Evolutionary conservation across 1,140 invertebrate species (phyloP).

Genomic region (Halictus rubicundus): DNA sequence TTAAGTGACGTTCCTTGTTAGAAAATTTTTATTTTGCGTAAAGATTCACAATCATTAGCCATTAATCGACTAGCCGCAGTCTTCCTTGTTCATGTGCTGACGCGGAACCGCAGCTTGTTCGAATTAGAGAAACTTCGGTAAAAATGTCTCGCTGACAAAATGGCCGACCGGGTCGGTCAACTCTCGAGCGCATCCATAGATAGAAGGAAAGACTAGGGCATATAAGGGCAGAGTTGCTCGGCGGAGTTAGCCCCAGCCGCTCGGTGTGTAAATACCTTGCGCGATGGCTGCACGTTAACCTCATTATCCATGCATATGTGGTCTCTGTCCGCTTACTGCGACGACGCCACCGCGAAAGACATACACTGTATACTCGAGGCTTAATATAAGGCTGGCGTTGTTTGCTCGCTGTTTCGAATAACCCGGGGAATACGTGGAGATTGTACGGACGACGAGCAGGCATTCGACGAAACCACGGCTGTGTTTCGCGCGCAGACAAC

Average conservation of each 20-base stretch:
- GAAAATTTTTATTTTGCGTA: too few relatives aligned
- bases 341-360: slow-evolving; percentile 20
- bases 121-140: background rate
- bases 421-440: background rate
- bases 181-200: background rate
- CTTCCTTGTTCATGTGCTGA: too few relatives aligned
- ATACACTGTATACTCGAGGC: slow-evolving; percentile 1
- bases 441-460: background rate
- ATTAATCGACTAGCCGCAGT: too few relatives aligned
- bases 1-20: too few relatives aligned
- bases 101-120: too few relatives aligned
- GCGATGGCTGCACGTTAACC: slow-evolving; percentile 25
- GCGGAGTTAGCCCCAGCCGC: background rate
- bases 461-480: background rate
- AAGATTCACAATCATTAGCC: too few relatives aligned
- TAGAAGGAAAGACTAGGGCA: slow-evolving; percentile 5
- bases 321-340: background rate
- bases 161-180: background rate
- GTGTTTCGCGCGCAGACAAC: background rate
- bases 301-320: slow-evolving; percentile 35
- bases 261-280: slow-evolving; percentile 28
- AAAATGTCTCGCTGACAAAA: background rate
- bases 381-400: slow-evolving; percentile 8
- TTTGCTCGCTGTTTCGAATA: background rate
- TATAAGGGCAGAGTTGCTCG: slow-evolving; percentile 8